phyloP scores from a whole-genome alignment of 2,888 invertebrate genomes.

The Cordylochernes scorpioides region DNA sequence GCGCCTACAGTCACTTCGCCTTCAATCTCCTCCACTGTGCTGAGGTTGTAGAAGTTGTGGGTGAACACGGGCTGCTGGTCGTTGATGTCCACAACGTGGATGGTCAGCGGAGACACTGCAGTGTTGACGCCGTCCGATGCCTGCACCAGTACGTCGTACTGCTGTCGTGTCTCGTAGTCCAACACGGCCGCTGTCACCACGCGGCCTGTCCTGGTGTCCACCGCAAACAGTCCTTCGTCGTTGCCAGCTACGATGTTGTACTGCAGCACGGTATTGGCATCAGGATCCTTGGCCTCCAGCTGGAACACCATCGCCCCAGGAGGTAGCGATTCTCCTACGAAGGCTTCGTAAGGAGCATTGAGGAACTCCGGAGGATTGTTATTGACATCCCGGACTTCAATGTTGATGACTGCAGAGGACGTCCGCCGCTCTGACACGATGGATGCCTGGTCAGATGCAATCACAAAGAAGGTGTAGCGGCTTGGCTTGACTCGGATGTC shows the following conservation, averaged over 20 bases:
- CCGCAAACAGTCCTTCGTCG: conserved; percentile 15
- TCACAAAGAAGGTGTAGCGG: conserved; percentile 15
- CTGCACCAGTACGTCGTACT: conserved; percentile 15
- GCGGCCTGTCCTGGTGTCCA: conserved; percentile 13
- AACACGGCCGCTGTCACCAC: conserved; percentile 15
- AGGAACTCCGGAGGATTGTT: conserved; percentile 16
- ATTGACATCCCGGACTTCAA: conserved; percentile 16
- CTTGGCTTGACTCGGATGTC: conserved; percentile 25
- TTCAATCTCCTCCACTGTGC: conserved; percentile 15
- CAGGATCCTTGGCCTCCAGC: conserved; percentile 13
- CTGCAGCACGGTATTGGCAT: conserved; percentile 12
- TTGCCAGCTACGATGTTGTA: conserved; percentile 16
- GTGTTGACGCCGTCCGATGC: conserved; percentile 16
- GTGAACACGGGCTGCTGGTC: conserved; percentile 15
- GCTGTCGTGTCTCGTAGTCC: conserved; percentile 15
- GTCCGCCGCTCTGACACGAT: conserved; percentile 14
- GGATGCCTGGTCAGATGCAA: conserved; percentile 24
- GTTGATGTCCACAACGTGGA: conserved; percentile 16
- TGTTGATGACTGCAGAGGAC: conserved; percentile 15
- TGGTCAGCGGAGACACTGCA: conserved; percentile 15
- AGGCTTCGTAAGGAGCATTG: conserved; percentile 36
- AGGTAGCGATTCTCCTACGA: conserved; percentile 52
- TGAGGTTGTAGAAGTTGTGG: conserved; percentile 15
- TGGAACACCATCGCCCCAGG: conserved; percentile 16
- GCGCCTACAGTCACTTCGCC: conserved; percentile 14